Evolutionary conservation across 1,140 invertebrate genomes (phyloP).

Genomic region (Cryptotermes secundus): DNA sequence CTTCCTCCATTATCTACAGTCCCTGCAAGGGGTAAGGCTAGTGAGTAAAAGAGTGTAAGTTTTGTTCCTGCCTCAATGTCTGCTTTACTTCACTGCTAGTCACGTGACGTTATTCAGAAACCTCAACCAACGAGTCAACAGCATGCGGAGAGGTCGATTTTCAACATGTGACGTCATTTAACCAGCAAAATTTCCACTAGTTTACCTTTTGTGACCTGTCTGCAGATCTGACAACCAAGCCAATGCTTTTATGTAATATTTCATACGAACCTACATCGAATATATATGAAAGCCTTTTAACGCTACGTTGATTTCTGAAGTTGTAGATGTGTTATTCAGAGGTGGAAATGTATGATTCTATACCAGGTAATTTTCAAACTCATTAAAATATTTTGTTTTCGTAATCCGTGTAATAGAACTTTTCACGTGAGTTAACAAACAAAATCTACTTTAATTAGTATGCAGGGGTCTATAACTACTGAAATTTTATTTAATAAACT

Average conservation of each 20-base stretch:
- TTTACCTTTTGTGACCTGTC: neutral
- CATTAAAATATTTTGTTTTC: neutral
- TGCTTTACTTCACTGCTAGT: neutral
- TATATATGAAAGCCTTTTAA: neutral
- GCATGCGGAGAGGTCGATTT: neutral
- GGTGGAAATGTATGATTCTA: neutral
- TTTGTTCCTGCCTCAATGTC: neutral
- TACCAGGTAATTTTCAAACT: neutral
- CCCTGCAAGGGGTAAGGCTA: neutral
- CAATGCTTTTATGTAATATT: neutral
- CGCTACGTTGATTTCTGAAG: neutral
- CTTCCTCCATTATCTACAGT: neutral
- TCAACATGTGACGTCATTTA: constrained; percentile 4
- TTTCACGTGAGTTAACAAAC: neutral
- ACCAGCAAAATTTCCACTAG: neutral
- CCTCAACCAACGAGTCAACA: neutral
- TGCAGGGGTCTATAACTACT: neutral
- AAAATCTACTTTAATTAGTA: neutral
- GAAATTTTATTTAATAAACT: neutral
- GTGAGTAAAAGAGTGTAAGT: neutral
- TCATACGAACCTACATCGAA: neutral
- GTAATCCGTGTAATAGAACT: neutral
- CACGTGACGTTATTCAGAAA: neutral
- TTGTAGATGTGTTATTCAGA: neutral
- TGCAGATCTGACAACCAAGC: neutral